Base-by-base conservation (phyloP, 1,140 invertebrate genomes). In the Drosophila murphyi region DNA sequence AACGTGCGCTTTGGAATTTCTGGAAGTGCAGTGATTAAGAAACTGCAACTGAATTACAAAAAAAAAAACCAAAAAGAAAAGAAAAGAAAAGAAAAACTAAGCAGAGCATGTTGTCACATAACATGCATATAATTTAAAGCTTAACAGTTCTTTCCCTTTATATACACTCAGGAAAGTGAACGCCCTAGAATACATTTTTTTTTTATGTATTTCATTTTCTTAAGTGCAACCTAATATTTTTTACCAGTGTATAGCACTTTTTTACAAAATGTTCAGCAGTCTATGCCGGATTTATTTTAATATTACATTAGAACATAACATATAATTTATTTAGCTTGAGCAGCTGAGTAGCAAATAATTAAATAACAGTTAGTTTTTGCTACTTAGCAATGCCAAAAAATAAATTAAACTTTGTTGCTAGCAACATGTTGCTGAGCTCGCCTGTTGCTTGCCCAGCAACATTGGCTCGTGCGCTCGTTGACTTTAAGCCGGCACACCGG, bases 401-500 rank as follows among this genome's bases (percentile, higher is more conserved):
- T 41, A 29, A 54, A 47, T 20, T 47, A 12, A 20, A 12, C 20
- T 6, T 34, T 34, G 20, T 7, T 12, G 28, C 32, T 50, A 32
- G 72, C 73, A 78, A 78, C 67, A 68, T 45, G 29, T 59, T 72
- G 45, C 62, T 62, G 2, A 4, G 12, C 31, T 37, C 20, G 35
- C 34, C 31, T 37, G 35, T 37, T 7, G 37, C 28, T 45, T 39
- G 5, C 10, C 39, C 6, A 43, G 62, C 72, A 76, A 76, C 76
- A 78, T 81, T 74, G 65, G 65, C 72, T 69, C 72, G 70, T 78
- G 76, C 52, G 57, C 77, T 72, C 51, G 32, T 45, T 80, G 63
- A 63, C 65, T 52, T 57, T 28, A 64, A 56, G 72, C 72, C 57
- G 72, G 72, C 35, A 31, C 43, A 45, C 72, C 72, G 72, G 65